Evolutionary conservation across 2,113 vertebrate species (phyloP), one percentile per base, ranked within the genome.

Genomic region (Megaceryle maxima): DNA sequence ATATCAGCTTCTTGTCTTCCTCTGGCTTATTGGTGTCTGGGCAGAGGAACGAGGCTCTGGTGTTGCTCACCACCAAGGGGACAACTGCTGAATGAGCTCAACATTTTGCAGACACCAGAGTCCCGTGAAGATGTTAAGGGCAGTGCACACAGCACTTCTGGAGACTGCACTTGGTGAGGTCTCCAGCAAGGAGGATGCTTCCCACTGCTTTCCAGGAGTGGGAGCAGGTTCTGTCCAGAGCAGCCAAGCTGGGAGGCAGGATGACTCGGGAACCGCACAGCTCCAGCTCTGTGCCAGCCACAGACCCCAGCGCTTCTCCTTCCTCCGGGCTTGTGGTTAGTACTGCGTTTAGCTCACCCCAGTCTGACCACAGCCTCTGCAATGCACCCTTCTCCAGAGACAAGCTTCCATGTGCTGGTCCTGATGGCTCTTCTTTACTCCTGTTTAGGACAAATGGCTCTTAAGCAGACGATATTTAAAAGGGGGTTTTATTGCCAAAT

Each of bases 401-500:
- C 86, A 81, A 68, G 67, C 73, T 60, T 74, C 48, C 2, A 2
- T 9, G 41, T n/a, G n/a, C 60, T 2, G 7, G 5, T 59, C 62
- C 75, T 77, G n/a, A n/a, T 68, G 56, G 35, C 11, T 5, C 44
- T 24, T 82, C 92, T 82, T 69, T 57, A 19, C 55, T 83, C 41
- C 48, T 4, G 0, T 64, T 43, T 35, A 51, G 66, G 90, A 97
- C 95, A 97, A 95, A 97, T 13, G 37, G 86, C 74, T 95, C 89
- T 87, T 39, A 57, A 64, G 55, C 91, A 77, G 77, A 80, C 46
- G 46, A 41, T 96, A 94, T 84, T 91, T 68, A 92, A 96, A 96
- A 96, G 80, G 91, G 62, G 57, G 46, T 43, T 98, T 98, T 98
- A 98, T 98, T 98, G 96, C 96, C 95, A 97, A 96, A 93, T 92